Evolutionary conservation across 1,140 invertebrate species (phyloP), one percentile per base, ranked within the genome.

Genomic region (Hyles vespertilio): DNA sequence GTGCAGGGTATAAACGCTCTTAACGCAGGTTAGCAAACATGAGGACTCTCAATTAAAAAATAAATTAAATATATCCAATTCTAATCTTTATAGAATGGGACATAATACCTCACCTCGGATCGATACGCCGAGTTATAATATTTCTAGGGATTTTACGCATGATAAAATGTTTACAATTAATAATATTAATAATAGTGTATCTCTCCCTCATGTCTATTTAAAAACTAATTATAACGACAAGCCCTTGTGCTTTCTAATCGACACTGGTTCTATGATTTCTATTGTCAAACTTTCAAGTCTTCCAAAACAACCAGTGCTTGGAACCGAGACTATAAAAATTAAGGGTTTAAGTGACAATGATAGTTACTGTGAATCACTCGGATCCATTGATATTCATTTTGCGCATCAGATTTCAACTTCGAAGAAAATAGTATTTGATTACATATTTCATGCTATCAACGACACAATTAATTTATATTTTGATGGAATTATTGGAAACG

Each of bases 401-500:
- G 46, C n/a, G 10, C 22, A 47, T 47, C 46, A 47, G 22, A 47
- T 12, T 8, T 47, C 46, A 11, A 10, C n/a, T 11, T 11, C 5
- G n/a, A 47, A 47, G n/a, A 47, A 47, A 47, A 8, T 47, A 47
- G 10, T 56, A 33, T 36, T 34, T 22, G 11, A 57, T 9, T 40
- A 50, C 9, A 57, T 51, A n/a, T 58, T 58, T 52, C 56, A 58
- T 32, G 32, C 33, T 36, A 53, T 34, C 7, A 49, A 58, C 9
- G 57, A 59, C 34, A 53, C 32, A 36, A 59, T 46, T 34, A 45
- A 64, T 54, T 51, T 63, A 8, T 40, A 61, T 32, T 63, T 63
- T 45, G 68, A 70, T 40, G 68, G 68, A n/a, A 70, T 70, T 6
- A 62, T 70, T 10, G 68, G 68, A 51, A 67, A 10, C 40, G 65